A percentile compares a stretch with the other conserved stretches of the same genome.
Conservation (phyloP, 2,888 invertebrate genomes). For the Agonopterix heracliana region DNA sequence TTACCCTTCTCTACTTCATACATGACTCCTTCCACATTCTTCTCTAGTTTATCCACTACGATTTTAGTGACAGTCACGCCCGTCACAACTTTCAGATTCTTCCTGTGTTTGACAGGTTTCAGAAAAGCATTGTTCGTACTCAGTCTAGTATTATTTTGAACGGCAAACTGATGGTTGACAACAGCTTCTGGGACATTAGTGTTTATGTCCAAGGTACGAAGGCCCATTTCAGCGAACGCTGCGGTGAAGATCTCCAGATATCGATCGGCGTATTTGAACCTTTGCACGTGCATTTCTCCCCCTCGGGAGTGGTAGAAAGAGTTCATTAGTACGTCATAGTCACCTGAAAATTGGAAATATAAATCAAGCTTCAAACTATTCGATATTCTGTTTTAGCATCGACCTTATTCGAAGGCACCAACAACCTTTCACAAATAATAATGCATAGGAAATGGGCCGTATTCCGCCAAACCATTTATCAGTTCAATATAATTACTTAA, state of each 20-base stretch:
- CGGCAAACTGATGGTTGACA: conserved; percentile 59
- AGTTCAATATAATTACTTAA: no score
- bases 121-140: conserved; percentile 62
- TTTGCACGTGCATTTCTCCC: conserved; percentile 63
- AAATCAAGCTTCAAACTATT: no score
- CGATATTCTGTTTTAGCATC: no score
- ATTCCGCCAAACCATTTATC: no score
- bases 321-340: conserved; percentile 65
- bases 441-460: no score
- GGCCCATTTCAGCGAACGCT: conserved; percentile 63
- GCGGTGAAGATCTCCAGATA: conserved; percentile 56
- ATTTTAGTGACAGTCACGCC: conserved; percentile 62
- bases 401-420: no score
- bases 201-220: conserved; percentile 57
- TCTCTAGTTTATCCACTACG: conserved; percentile 54
- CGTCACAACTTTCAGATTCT: conserved; percentile 55
- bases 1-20: conserved; percentile 64
- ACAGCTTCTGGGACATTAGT: conserved; percentile 60
- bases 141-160: conserved; percentile 61
- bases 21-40: conserved; percentile 53
- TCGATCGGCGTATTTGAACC: conserved; percentile 58
- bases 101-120: conserved; percentile 56
- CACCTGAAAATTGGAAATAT: conserved; percentile 41
- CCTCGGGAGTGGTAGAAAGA: conserved; percentile 63
- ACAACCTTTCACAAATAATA: neutral